These are phyloP conservation scores for Colistium nudipinnis DNA, from an alignment of 2,113 vertebrate genomes.

Conservation along the genomic window DNA sequence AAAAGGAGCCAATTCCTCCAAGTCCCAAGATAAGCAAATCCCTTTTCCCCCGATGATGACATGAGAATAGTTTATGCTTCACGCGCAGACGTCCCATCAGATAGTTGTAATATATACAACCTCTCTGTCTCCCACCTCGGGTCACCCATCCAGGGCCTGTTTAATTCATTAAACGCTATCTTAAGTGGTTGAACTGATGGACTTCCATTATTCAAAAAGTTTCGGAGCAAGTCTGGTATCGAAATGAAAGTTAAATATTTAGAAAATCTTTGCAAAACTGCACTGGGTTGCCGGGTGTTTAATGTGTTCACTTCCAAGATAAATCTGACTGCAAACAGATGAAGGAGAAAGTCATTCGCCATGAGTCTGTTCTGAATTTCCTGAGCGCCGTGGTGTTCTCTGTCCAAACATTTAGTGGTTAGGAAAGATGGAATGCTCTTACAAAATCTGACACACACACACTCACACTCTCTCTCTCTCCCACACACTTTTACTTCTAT, in stretches of 20 bases:
- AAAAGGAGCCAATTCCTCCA: constrained; percentile 27
- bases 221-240: constrained; percentile 50
- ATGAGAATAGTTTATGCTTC: constrained; percentile 49
- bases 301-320: constrained; percentile 58
- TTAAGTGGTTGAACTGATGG: constrained; percentile 60
- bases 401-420: constrained; percentile 53
- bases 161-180: constrained; percentile 65
- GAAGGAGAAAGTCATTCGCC: constrained; percentile 54
- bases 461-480: neutral
- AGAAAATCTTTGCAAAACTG: constrained; percentile 56
- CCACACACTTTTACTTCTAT: no score
- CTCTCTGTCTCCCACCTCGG: constrained; percentile 58
- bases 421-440: constrained; percentile 25
- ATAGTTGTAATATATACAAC: constrained; percentile 66
- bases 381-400: constrained; percentile 28
- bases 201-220: constrained; percentile 60
- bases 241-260: constrained; percentile 74
- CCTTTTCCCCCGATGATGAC: constrained; percentile 50
- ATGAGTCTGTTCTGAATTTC: constrained; percentile 56
- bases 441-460: constrained; percentile 11
- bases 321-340: constrained; percentile 66
- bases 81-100: constrained; percentile 54
- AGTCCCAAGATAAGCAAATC: constrained; percentile 59
- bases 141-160: constrained; percentile 31
- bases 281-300: constrained; percentile 23